Evolutionary conservation across 2,113 vertebrate genomes (phyloP).

Genomic region (Cairina moschata): DNA sequence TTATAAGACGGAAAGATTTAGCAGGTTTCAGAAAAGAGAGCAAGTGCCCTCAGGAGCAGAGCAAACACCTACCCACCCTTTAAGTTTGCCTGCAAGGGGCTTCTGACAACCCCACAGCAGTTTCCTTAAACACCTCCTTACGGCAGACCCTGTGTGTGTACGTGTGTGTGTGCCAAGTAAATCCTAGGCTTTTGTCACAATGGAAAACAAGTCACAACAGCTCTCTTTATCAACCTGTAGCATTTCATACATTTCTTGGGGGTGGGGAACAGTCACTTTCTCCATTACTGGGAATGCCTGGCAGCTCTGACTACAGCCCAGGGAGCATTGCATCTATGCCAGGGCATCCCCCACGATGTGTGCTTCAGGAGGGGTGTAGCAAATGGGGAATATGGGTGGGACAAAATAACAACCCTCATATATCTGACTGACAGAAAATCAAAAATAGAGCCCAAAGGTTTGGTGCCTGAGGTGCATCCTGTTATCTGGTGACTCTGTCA

Average conservation of each 20-base stretch:
- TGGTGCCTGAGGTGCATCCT: neutral
- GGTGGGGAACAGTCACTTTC: neutral
- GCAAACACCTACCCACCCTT: slow-evolving; percentile 4
- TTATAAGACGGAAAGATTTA: slow-evolving; percentile 28
- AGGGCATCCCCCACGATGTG: neutral
- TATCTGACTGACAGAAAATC: neutral
- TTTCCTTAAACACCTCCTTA: neutral
- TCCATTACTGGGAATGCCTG: neutral
- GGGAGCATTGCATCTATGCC: neutral
- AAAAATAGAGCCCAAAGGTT: neutral
- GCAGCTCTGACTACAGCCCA: accelerated
- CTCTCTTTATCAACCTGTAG: neutral
- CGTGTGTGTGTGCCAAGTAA: neutral
- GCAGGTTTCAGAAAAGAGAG: slow-evolving; percentile 1
- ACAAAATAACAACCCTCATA: neutral
- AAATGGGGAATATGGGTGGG: neutral
- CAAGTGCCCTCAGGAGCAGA: neutral
- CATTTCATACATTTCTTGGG: neutral
- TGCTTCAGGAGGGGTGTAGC: neutral
- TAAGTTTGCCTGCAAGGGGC: neutral
- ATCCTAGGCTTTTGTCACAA: neutral
- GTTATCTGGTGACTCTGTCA: neutral
- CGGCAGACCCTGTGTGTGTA: neutral
- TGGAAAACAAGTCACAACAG: neutral
- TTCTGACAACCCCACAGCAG: neutral